Percentiles rank a stretch among this genome's conserved stretches.
Conservation (phyloP, 30 jellyfish, hydroid and myxozoan species). For the Sanderia malayensis region DNA sequence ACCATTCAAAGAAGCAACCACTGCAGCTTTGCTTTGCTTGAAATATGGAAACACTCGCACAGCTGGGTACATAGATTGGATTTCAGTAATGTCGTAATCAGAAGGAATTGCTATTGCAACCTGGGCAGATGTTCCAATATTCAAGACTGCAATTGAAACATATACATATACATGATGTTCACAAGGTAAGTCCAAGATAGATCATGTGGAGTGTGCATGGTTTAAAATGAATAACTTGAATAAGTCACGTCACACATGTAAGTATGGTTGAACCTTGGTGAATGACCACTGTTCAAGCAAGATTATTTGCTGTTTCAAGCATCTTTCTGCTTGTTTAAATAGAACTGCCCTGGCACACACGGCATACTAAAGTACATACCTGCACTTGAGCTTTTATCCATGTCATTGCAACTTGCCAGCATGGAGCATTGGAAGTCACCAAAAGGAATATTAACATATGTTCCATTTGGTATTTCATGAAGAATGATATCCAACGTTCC, state of each 20-base stretch:
- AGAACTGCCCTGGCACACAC: too few species aligned
- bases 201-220: too few species aligned
- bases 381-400: too few species aligned
- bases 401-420: slow-evolving; percentile 27
- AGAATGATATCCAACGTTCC: slow-evolving; percentile 23
- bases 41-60: slow-evolving; percentile 49
- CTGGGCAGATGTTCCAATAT: slow-evolving; percentile 85
- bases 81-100: background rate
- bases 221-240: too few species aligned
- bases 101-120: slow-evolving; percentile 39
- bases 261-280: too few species aligned
- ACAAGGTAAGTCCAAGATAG: too few species aligned
- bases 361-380: too few species aligned
- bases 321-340: too few species aligned
- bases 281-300: too few species aligned
- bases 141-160: slow-evolving; percentile 44
- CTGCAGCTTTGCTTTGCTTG: slow-evolving; percentile 21
- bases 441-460: slow-evolving; percentile 52
- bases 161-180: too few species aligned
- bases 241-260: too few species aligned
- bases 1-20: slow-evolving; percentile 90
- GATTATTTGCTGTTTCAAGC: too few species aligned
- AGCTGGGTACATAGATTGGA: slow-evolving; percentile 10
- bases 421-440: slow-evolving; percentile 94
- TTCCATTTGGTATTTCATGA: slow-evolving; percentile 51